A percentile compares a stretch with the other conserved stretches of the same genome.
Evolutionary conservation across 2,888 invertebrate genomes (phyloP).

Genomic region (Drosophila lutescens): DNA sequence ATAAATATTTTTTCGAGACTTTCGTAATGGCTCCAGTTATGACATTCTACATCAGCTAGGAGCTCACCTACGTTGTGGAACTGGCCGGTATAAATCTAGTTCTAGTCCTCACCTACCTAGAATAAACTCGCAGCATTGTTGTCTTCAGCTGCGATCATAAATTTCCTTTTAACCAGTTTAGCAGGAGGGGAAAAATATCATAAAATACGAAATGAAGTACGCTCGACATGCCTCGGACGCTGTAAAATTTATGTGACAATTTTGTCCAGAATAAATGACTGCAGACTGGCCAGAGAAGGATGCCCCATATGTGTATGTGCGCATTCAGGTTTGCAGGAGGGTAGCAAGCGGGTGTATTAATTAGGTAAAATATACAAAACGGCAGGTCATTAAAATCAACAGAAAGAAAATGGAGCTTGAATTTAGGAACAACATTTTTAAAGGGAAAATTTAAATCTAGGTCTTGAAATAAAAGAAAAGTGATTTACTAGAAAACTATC

Average conservation of each 20-base stretch:
- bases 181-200: conserved; percentile 62
- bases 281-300: conserved; percentile 30
- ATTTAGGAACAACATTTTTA: too few relatives aligned
- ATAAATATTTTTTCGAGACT: conserved; percentile 30
- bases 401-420: too few relatives aligned
- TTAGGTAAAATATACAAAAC: not conserved
- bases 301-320: conserved; percentile 38
- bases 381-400: too few relatives aligned
- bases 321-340: conserved; percentile 38
- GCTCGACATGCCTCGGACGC: conserved; percentile 75
- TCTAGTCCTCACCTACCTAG: conserved; percentile 38
- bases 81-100: conserved; percentile 31
- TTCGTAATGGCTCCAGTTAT: conserved; percentile 24
- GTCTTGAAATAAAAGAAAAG: too few relatives aligned
- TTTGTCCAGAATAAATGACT: conserved; percentile 74
- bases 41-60: conserved; percentile 27
- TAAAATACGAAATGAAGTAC: conserved; percentile 79
- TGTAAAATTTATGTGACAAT: conserved; percentile 76
- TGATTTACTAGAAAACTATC: too few relatives aligned
- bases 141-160: conserved; percentile 54
- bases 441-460: too few relatives aligned
- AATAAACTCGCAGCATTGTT: conserved; percentile 38
- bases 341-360: conserved; percentile 15
- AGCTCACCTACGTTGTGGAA: conserved; percentile 21
- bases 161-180: conserved; percentile 71